Conservation (phyloP, 2,888 invertebrate species). For the Zelleria hepariella region DNA sequence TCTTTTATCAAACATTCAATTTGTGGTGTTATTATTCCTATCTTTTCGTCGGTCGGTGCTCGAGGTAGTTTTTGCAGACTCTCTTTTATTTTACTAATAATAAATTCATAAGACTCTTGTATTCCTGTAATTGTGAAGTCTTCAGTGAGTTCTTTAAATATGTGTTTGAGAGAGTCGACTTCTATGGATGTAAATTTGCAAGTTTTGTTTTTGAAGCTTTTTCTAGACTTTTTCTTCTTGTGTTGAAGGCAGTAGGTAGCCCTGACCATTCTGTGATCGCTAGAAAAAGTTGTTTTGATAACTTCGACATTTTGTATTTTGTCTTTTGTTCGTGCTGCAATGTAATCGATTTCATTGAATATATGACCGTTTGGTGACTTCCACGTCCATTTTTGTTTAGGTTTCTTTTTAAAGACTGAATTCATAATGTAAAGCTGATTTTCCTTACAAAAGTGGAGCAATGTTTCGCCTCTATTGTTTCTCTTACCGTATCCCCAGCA, state of each 20-base stretch:
- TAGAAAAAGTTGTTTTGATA: neutral
- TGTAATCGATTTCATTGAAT: slow-evolving; percentile 8
- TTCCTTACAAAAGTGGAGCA: slow-evolving; percentile 6
- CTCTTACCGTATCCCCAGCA: slow-evolving; percentile 4
- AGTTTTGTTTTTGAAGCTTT: too few relatives aligned
- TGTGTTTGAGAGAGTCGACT: neutral
- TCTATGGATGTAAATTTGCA: neutral
- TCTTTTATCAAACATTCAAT: neutral
- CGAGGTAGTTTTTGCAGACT: neutral
- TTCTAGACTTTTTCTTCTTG: too few relatives aligned
- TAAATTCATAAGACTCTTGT: neutral
- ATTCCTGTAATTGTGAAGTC: neutral
- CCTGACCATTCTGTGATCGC: slow-evolving; percentile 2
- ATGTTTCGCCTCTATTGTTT: slow-evolving; percentile 4
- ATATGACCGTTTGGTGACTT: neutral
- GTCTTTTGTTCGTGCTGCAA: too few relatives aligned
- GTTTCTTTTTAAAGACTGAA: neutral
- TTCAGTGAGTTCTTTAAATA: neutral
- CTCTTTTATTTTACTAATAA: neutral
- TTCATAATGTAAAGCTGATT: slow-evolving; percentile 5
- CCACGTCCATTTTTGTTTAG: slow-evolving; percentile 7
- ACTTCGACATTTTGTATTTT: slow-evolving; percentile 1
- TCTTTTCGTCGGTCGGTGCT: neutral
- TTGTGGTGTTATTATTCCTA: neutral
- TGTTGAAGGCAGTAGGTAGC: neutral